Evolutionary conservation across 2,797 vertebrate genomes (phyloP).

Genomic region (Amblyraja radiata): DNA sequence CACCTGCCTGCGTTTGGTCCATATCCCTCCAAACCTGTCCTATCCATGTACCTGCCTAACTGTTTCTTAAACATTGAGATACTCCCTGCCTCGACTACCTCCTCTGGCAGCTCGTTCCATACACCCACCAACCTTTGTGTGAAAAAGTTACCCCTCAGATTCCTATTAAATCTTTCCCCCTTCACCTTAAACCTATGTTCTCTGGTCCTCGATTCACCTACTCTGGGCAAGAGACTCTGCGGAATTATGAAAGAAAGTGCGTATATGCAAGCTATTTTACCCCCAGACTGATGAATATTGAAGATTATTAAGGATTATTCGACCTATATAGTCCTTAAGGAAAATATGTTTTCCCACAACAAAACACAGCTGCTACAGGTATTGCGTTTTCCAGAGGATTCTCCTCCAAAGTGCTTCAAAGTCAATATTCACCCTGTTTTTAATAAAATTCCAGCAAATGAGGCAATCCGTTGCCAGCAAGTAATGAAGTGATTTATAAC

Average conservation of each 20-base stretch:
- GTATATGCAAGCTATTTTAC: neutral
- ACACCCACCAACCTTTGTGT: too few species aligned
- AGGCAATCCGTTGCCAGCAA: neutral
- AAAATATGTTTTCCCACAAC: neutral
- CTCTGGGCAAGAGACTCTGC: too few species aligned
- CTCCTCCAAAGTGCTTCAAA: slow-evolving; percentile 9
- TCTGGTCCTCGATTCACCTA: too few species aligned
- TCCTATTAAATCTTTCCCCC: too few species aligned
- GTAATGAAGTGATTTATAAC: slow-evolving; percentile 19
- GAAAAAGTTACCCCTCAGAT: too few species aligned
- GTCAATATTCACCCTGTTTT: neutral
- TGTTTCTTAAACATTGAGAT: too few species aligned
- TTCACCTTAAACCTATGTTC: too few species aligned
- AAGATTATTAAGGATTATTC: neutral
- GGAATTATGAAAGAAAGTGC: neutral
- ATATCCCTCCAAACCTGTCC: too few species aligned
- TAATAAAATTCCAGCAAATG: slow-evolving; percentile 5
- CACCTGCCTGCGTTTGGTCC: too few species aligned
- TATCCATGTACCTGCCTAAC: too few species aligned
- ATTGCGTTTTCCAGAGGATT: neutral
- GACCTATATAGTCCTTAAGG: neutral
- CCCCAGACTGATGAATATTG: neutral
- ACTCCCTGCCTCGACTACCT: too few species aligned
- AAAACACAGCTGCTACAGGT: neutral
- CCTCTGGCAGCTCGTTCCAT: too few species aligned